phyloP scores from a whole-genome alignment of 2,113 vertebrate species.

The Brachyhypopomus gauderio region DNA sequence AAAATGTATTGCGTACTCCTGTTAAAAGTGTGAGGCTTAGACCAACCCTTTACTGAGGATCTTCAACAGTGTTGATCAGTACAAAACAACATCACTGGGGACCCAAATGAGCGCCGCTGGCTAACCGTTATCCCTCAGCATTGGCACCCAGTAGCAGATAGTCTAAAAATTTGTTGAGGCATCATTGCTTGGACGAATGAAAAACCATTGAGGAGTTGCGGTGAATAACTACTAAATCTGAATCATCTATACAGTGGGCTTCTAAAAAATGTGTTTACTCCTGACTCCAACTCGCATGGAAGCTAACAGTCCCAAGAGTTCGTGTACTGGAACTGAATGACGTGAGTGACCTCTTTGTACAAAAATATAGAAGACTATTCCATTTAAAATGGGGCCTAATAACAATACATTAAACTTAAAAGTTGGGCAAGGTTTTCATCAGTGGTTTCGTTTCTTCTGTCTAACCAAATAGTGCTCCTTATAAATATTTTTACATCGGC shows the following conservation, averaged over 20 bases:
- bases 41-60: slow-evolving; percentile 40
- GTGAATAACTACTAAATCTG: slow-evolving; percentile 29
- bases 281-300: slow-evolving; percentile 47
- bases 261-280: slow-evolving; percentile 28
- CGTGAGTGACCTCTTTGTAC: slow-evolving; percentile 62
- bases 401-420: slow-evolving; percentile 66
- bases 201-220: slow-evolving; percentile 19
- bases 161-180: slow-evolving; percentile 31
- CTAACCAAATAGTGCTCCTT: slow-evolving; percentile 65
- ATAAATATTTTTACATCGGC: slow-evolving; percentile 74
- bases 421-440: slow-evolving; percentile 61
- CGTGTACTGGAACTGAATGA: slow-evolving; percentile 55
- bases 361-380: slow-evolving; percentile 77
- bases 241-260: neutral
- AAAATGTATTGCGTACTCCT: slow-evolving; percentile 43
- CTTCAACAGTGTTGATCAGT: slow-evolving; percentile 35
- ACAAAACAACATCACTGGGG: slow-evolving; percentile 23
- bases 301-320: slow-evolving; percentile 62
- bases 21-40: slow-evolving; percentile 33
- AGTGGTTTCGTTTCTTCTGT: slow-evolving; percentile 52
- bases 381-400: slow-evolving; percentile 71
- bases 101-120: neutral
- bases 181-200: slow-evolving; percentile 50
- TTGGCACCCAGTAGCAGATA: slow-evolving; percentile 25
- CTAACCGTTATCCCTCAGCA: slow-evolving; percentile 26